Evolutionary conservation across 2,113 vertebrate species (phyloP).

Genomic region (Orientallactaga bullata): DNA sequence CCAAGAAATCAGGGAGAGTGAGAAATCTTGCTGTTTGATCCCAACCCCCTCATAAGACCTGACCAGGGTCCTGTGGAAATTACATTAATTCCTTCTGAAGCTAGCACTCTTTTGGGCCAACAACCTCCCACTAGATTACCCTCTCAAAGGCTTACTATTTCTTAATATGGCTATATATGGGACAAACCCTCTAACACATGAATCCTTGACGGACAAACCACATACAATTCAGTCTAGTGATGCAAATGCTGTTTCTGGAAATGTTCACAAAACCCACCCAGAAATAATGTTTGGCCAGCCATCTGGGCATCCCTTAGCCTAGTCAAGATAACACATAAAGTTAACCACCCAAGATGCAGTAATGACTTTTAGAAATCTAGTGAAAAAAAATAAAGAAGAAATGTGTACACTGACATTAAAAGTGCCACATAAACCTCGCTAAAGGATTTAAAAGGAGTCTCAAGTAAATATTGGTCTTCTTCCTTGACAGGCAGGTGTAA

Average conservation of each 20-base stretch:
- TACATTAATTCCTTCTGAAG: background rate
- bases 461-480: background rate
- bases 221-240: background rate
- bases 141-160: background rate
- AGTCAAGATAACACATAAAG: background rate
- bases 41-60: background rate
- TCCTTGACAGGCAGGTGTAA: background rate
- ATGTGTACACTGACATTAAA: background rate
- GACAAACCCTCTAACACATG: background rate
- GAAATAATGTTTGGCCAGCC: background rate
- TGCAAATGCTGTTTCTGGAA: background rate
- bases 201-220: background rate
- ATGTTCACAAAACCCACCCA: background rate
- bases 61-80: background rate
- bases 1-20: background rate
- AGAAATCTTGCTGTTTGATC: background rate
- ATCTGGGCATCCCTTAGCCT: too few relatives aligned
- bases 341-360: background rate
- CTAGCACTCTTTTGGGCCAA: background rate
- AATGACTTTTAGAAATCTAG: background rate
- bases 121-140: background rate
- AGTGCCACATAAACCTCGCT: conserved; percentile 21
- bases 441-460: background rate
- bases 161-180: background rate
- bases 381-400: conserved; percentile 36